These are phyloP conservation scores for Manis crassicaudata DNA, from an alignment of 2,797 vertebrate genomes.

Conservation along the genomic window DNA sequence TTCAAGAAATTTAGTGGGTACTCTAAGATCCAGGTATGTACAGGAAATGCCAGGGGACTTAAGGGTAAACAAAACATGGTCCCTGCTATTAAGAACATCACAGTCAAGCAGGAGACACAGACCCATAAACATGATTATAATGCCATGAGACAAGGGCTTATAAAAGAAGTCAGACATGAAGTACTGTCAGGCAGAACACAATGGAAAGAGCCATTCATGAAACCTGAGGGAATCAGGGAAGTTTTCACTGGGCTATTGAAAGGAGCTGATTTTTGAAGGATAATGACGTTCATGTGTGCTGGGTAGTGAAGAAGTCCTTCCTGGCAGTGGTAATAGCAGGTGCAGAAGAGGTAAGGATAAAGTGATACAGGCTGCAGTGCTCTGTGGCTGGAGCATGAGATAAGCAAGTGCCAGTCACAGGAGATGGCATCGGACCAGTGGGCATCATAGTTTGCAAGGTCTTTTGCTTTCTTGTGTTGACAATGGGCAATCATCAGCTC, in stretches of 20 bases:
- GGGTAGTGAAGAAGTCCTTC: neutral
- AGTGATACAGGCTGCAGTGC: rapidly evolving
- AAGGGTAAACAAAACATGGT: conserved; percentile 26
- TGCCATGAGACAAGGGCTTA: neutral
- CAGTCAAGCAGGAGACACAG: neutral
- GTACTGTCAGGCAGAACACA: neutral
- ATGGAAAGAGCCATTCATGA: neutral
- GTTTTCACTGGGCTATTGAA: neutral
- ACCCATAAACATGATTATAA: neutral
- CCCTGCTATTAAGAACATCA: neutral
- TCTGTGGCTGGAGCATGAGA: neutral
- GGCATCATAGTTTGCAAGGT: neutral
- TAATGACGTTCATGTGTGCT: neutral
- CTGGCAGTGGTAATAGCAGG: neutral
- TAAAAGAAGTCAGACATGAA: neutral
- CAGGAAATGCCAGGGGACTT: neutral
- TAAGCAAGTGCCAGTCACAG: neutral
- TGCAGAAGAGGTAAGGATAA: neutral
- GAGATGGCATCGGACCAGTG: neutral
- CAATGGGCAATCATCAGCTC: neutral
- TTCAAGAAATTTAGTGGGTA: neutral
- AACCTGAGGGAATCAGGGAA: neutral
- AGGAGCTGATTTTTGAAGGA: neutral
- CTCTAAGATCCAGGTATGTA: neutral
- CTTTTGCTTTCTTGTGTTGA: neutral